Evolutionary conservation across 2,888 invertebrate species (phyloP).

Genomic region (Nymphalis polychloros): DNA sequence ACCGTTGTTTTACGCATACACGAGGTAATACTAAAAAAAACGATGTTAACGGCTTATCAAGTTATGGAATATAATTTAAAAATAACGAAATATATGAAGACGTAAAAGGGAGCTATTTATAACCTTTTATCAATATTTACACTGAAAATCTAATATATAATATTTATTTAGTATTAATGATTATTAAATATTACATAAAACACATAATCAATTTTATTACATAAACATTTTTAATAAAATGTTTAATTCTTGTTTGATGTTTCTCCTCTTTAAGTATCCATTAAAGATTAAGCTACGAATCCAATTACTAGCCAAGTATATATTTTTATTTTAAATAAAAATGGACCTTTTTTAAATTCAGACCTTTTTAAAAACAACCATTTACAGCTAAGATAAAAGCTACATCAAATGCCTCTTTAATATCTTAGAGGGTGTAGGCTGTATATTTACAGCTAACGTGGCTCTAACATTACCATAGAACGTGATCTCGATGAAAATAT

Average conservation of each 20-base stretch:
- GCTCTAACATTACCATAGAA: conserved; percentile 2
- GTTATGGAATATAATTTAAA: no score
- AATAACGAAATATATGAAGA: no score
- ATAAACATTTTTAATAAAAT: no score
- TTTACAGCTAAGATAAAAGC: conserved; percentile 12
- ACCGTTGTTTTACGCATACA: neutral
- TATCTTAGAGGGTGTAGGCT: neutral
- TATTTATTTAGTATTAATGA: no score
- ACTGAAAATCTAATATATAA: no score
- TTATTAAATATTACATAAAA: no score
- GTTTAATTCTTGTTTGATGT: no score
- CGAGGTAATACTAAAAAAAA: neutral
- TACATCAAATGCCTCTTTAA: conserved; percentile 2
- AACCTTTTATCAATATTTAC: no score
- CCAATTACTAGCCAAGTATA: no score
- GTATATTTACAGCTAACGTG: conserved; percentile 8
- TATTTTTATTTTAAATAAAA: neutral
- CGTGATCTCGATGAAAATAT: conserved; percentile 5
- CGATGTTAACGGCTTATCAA: no score
- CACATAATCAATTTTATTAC: no score
- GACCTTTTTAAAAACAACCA: neutral
- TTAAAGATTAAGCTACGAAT: neutral
- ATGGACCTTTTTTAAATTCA: neutral
- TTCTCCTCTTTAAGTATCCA: neutral
- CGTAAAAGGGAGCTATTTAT: no score